Evolutionary conservation across 2,113 vertebrate species (phyloP), one percentile per base, ranked within the genome.

Genomic region (Glaucomys volans): DNA sequence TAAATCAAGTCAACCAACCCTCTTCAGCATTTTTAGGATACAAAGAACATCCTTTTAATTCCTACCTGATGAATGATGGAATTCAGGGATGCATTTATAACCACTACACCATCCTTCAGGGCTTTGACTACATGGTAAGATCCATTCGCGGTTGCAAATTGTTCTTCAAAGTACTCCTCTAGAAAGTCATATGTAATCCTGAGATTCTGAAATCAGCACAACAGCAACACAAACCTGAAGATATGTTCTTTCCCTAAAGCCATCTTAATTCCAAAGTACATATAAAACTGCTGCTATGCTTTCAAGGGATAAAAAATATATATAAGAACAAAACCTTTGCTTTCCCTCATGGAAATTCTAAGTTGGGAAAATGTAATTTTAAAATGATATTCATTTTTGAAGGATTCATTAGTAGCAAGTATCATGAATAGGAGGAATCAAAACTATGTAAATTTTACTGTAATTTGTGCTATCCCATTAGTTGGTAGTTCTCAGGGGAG

Each of bases 71-170:
- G 85, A 59, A 97, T 42, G 59, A 98, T n/a, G 62, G 89, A 97
- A 59, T 94, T 69, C 81, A 98, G 64, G 9, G 96, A 90, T 52
- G 97, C 98, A 85, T 96, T 97, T 95, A 98, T 96, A 26, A 95
- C 30, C 22, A 97, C 90, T 2, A 86, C 67, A 11, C 98, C 98
- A 54, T 94, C 93, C 80, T 90, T 95, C 37, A 94, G 66, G 50
- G 97, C 94, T 97, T 96, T 93, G 52, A 98, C 75, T 8, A 98
- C 32, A 35, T 96, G 97, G 89, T 97, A 97, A 90, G 97, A 98
- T 28, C 97, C 98, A 24, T 98, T 98, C 10, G 44, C 40, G 52
- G 98, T 98, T 30, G 97, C 97, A 22, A 94, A 76, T 30, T 98
- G 81, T 72, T 97, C 90, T 96, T 96, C 91, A 90, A 98, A 98